A percentile compares a stretch with the other conserved stretches of the same genome.
Conservation (phyloP, 1,140 invertebrate species). For the Maniola jurtina region DNA sequence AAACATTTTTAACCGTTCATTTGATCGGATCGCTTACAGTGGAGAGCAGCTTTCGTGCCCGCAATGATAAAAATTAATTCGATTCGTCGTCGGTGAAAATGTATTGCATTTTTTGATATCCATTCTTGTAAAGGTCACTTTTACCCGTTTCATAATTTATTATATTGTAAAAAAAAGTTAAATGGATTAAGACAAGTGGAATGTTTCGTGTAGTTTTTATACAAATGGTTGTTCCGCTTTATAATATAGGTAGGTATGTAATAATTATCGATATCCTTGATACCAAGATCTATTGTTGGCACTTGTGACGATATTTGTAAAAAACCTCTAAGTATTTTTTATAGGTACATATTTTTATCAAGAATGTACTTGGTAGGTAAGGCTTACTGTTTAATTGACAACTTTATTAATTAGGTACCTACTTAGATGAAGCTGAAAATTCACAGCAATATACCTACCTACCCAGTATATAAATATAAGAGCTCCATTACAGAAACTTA, state of each 20-base stretch:
- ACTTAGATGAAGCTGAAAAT: no score
- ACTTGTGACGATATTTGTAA: no score
- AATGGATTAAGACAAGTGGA: background rate
- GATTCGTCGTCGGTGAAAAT: constrained; percentile 38
- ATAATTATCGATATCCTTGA: no score
- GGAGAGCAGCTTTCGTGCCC: constrained; percentile 20
- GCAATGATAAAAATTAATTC: constrained; percentile 36
- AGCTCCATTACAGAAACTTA: background rate
- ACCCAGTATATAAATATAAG: background rate
- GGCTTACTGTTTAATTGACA: no score
- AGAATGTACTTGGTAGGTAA: no score
- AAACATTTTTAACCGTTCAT: constrained; percentile 36
- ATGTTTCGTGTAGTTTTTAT: constrained; percentile 9
- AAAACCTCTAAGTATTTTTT: no score
- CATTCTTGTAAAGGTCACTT: constrained; percentile 31
- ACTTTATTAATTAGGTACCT: no score
- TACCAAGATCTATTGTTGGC: no score
- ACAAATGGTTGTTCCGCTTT: constrained; percentile 9
- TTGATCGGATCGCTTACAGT: constrained; percentile 17
- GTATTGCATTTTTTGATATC: constrained; percentile 32
- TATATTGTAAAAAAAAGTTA: constrained; percentile 17
- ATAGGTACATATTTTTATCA: no score
- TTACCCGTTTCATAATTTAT: constrained; percentile 22
- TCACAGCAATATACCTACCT: no score
- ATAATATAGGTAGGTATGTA: background rate